Evolutionary conservation across 1,140 invertebrate genomes (phyloP).

Genomic region (Cyrtorhinus lividipennis): DNA sequence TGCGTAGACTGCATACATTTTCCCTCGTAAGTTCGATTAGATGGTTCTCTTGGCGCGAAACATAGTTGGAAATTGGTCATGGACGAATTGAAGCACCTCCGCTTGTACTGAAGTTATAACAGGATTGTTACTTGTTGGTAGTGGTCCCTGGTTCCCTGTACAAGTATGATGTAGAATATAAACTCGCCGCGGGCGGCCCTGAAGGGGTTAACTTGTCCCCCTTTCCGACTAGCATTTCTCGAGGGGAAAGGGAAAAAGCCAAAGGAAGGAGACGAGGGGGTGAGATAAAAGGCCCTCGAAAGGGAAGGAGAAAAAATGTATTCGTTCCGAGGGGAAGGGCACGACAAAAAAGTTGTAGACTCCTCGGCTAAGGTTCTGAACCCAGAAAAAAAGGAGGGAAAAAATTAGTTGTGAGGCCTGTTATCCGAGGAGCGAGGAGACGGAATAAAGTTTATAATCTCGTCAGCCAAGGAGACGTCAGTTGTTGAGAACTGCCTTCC

Average conservation of each 20-base stretch:
- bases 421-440: not conserved
- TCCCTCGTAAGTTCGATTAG: too few species aligned
- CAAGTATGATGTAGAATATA: not conserved
- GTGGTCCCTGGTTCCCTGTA: not conserved
- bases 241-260: not conserved
- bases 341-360: too few species aligned
- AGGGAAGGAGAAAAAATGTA: too few species aligned
- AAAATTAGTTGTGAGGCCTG: not conserved
- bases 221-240: not conserved
- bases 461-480: not conserved
- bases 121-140: not conserved
- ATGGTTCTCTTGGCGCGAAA: too few species aligned
- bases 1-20: too few species aligned
- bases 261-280: not conserved
- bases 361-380: not conserved
- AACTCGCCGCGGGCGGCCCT: not conserved
- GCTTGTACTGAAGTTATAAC: not conserved
- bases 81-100: too few species aligned
- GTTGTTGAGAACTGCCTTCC: not conserved
- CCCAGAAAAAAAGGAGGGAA: not conserved
- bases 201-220: not conserved
- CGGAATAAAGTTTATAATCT: not conserved
- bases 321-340: not conserved
- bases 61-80: too few species aligned
- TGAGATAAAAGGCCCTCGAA: too few species aligned